Evolutionary conservation across 2,797 vertebrate species (phyloP), one percentile per base, ranked within the genome.

Genomic region (Gephyroberyx darwinii): DNA sequence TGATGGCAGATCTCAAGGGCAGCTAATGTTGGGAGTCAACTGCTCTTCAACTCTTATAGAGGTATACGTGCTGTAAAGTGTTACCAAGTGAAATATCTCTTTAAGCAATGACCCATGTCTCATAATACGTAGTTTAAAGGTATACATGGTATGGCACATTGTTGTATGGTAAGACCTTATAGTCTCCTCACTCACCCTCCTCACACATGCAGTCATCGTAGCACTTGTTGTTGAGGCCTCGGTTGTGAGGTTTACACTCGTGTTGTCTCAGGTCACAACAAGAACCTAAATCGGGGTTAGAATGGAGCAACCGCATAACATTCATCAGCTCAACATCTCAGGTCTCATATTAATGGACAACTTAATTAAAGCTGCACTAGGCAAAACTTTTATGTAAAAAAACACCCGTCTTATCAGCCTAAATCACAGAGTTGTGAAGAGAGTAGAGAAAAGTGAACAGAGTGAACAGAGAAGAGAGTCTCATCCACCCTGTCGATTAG

Each of bases 181-280:
- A 13, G 13, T 22, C 22, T 45, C 48, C 6, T 59, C 41, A 85
- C 95, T 92, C 77, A 99, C 98, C 97, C 91, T 98, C 97, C 62
- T 94, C 90, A 60, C 98, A 99, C 98, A 99, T 99, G 81, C 98
- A 99, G 93, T 99, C 96, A 1, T 99, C 96, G 0, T 96, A 98
- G 82, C 98, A 99, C 74, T 99, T 99, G 93, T 99, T 99, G 93
- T 99, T 98, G 60, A 99, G 95, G 74, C 97, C 98, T 16, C 97
- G 93, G 81, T 98, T 99, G 93, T 99, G 96, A 39, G 93, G 92
- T 74, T 93, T 94, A 82, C 98, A 99, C 88, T 97, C 92, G 10
- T 96, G 96, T 51, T 95, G 95, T 58, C 97, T 93, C 84, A 98
- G 88, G 88, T 98, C 98, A 31, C 98, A 99, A 84, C 98, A 99